Evolutionary conservation across 1,140 invertebrate species (phyloP).

Genomic region (Bilobella aurantiaca): DNA sequence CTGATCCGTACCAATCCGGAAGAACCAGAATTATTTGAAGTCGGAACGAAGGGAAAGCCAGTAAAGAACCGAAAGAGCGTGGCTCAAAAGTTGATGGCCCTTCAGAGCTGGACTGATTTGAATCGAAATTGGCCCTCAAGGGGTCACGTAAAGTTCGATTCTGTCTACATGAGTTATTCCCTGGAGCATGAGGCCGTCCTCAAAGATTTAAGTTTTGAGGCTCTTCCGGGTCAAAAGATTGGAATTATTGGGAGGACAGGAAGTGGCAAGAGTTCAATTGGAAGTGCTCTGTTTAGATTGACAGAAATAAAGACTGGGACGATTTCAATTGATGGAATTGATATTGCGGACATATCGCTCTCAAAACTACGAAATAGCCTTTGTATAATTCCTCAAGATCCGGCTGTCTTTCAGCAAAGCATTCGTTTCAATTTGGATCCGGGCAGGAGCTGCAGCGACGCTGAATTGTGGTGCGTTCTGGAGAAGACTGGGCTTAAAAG

Average conservation of each 20-base stretch:
- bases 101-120: conserved; percentile 1
- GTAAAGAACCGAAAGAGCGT: background rate
- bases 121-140: conserved; percentile 29
- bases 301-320: conserved; percentile 40
- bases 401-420: conserved; percentile 54
- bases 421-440: conserved; percentile 58
- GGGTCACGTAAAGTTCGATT: conserved; percentile 25
- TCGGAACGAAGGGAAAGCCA: background rate
- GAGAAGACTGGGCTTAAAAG: conserved; percentile 49
- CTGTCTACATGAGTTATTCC: conserved; percentile 18
- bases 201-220: conserved; percentile 47
- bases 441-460: conserved; percentile 45
- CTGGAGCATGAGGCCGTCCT: conserved; percentile 39
- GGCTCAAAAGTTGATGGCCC: background rate
- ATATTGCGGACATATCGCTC: conserved; percentile 43
- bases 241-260: conserved; percentile 57
- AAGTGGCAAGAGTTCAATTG: conserved; percentile 51
- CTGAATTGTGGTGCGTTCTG: conserved; percentile 52
- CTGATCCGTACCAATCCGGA: conserved; percentile 36
- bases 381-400: conserved; percentile 61
- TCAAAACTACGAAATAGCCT: conserved; percentile 44
- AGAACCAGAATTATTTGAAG: conserved; percentile 10
- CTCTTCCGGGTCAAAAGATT: conserved; percentile 50
- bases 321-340: conserved; percentile 45
- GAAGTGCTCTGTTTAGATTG: conserved; percentile 47